Evolutionary conservation across 2,113 vertebrate species (phyloP).

Genomic region (Myrmophylax atrothorax): DNA sequence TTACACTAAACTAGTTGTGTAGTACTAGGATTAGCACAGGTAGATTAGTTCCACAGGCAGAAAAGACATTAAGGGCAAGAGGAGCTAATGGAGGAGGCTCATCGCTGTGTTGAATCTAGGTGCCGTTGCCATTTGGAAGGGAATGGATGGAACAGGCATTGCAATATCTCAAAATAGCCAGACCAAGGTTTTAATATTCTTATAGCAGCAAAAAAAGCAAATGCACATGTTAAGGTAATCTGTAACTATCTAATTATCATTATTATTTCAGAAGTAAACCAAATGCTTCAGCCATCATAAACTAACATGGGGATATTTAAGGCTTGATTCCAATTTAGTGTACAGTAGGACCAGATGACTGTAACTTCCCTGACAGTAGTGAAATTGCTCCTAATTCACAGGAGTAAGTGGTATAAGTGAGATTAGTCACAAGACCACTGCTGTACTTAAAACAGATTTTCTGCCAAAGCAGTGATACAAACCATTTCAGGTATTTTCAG

Average conservation of each 20-base stretch:
- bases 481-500: slow-evolving; percentile 55
- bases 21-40: slow-evolving; percentile 65
- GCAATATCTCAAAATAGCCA: slow-evolving; percentile 17
- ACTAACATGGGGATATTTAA: slow-evolving; percentile 51
- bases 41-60: slow-evolving; percentile 75
- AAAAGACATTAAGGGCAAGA: slow-evolving; percentile 71
- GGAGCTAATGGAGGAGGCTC: slow-evolving; percentile 65
- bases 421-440: neutral
- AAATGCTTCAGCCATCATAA: slow-evolving; percentile 40
- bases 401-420: neutral
- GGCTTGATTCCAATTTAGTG: slow-evolving; percentile 42
- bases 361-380: slow-evolving; percentile 18
- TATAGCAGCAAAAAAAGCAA: slow-evolving; percentile 27
- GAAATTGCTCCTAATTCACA: neutral
- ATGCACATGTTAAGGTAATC: slow-evolving; percentile 10
- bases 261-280: slow-evolving; percentile 34
- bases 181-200: neutral
- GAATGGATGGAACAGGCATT: slow-evolving; percentile 42
- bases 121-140: slow-evolving; percentile 35
- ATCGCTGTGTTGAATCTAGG: slow-evolving; percentile 10
- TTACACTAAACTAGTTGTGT: slow-evolving; percentile 72
- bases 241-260: slow-evolving; percentile 1
- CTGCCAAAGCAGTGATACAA: slow-evolving; percentile 61
- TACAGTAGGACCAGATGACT: slow-evolving; percentile 29
- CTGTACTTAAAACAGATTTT: slow-evolving; percentile 36